Conservation (phyloP, 2,797 vertebrate genomes). For the Scomberomorus guttatus region DNA sequence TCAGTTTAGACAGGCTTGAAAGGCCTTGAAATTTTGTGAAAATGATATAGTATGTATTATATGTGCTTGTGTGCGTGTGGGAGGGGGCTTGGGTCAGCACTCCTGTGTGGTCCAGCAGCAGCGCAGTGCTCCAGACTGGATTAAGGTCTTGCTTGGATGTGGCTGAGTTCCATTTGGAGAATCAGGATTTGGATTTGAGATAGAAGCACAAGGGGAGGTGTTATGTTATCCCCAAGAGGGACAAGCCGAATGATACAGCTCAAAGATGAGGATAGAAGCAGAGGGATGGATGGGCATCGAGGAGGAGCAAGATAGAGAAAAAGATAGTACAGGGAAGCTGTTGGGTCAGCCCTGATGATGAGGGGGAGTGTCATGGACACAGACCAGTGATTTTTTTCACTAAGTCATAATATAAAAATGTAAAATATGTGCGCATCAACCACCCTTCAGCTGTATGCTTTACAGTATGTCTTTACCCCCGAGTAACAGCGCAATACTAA, state of each 20-base stretch:
- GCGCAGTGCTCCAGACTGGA: slow-evolving; percentile 56
- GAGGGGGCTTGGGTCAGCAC: background rate
- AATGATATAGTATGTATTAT: too few relatives aligned
- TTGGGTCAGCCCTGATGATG: background rate
- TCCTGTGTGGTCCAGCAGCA: slow-evolving; percentile 36
- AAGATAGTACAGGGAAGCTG: background rate
- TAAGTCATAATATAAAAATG: background rate
- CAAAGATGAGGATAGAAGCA: slow-evolving; percentile 42
- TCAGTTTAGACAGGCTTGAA: background rate
- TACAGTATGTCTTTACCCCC: background rate
- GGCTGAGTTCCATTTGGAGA: slow-evolving; percentile 73
- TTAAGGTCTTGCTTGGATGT: slow-evolving; percentile 76
- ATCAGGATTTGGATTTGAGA: slow-evolving; percentile 81
- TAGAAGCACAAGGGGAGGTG: slow-evolving; percentile 57
- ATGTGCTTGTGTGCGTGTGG: slow-evolving; percentile 9
- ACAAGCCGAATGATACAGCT: slow-evolving; percentile 46
- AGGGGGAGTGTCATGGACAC: background rate
- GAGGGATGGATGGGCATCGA: slow-evolving; percentile 1
- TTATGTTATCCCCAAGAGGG: slow-evolving; percentile 59
- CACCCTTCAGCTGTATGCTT: background rate
- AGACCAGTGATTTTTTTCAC: background rate
- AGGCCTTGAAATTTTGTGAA: background rate
- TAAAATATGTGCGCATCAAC: background rate
- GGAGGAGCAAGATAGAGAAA: slow-evolving; percentile 4
- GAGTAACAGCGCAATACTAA: background rate